These are phyloP conservation scores for Cyprinodon brontotheroides DNA, from an alignment of 2,113 vertebrate genomes.

Conservation along the genomic window DNA sequence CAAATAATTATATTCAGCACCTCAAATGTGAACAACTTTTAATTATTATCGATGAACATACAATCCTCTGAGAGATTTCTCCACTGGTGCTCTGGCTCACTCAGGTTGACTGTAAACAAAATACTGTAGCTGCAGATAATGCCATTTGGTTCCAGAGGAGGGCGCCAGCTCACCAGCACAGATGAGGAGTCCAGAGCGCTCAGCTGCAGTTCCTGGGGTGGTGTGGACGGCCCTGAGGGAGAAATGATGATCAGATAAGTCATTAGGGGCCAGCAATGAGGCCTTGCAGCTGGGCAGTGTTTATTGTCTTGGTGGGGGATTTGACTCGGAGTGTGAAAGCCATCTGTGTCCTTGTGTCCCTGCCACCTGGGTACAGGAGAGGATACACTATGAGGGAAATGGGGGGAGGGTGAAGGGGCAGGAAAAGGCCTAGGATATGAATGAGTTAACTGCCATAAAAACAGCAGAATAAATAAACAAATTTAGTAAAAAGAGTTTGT, in stretches of 20 bases:
- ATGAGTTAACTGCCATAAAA: slow-evolving; percentile 47
- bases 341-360: slow-evolving; percentile 59
- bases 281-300: slow-evolving; percentile 51
- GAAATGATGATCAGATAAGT: slow-evolving; percentile 45
- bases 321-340: slow-evolving; percentile 54
- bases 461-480: slow-evolving; percentile 46
- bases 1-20: not conserved
- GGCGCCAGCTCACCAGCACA: slow-evolving; percentile 93
- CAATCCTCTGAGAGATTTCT: slow-evolving; percentile 89
- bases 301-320: slow-evolving; percentile 47
- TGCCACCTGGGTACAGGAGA: slow-evolving; percentile 62
- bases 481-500: slow-evolving; percentile 29
- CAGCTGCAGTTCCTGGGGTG: slow-evolving; percentile 90
- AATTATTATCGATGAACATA: slow-evolving; percentile 60
- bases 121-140: slow-evolving; percentile 91
- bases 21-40: not conserved
- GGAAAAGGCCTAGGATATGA: slow-evolving; percentile 41
- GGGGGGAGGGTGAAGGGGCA: slow-evolving; percentile 10
- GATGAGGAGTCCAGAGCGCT: slow-evolving; percentile 87
- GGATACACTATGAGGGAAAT: slow-evolving; percentile 27
- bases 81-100: slow-evolving; percentile 90
- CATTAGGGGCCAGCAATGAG: slow-evolving; percentile 62
- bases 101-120: slow-evolving; percentile 87
- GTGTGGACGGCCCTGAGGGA: slow-evolving; percentile 87
- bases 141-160: slow-evolving; percentile 91